Evolutionary conservation across 2,888 invertebrate genomes (phyloP).

Genomic region (Miltochrista miniata): DNA sequence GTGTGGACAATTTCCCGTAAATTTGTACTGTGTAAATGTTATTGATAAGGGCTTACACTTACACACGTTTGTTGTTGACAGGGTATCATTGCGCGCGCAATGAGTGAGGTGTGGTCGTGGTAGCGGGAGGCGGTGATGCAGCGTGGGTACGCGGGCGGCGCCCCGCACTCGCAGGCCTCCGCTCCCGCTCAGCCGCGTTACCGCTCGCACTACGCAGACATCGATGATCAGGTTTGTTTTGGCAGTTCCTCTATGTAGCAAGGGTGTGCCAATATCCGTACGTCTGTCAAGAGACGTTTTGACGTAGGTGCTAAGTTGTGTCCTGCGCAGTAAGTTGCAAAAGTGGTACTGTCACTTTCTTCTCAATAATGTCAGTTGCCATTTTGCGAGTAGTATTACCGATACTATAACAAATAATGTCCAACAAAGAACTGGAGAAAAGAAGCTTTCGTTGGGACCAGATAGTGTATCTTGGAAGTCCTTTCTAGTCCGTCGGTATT

Average conservation of each 20-base stretch:
- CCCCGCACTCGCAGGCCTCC: conserved; percentile 73
- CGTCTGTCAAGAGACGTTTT: not conserved
- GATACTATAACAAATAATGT: too few species aligned
- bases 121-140: conserved; percentile 79
- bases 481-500: too few species aligned
- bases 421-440: too few species aligned
- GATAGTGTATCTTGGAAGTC: too few species aligned
- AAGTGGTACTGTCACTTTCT: too few species aligned
- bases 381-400: too few species aligned
- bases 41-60: conserved; percentile 16
- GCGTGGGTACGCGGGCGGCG: conserved; percentile 77
- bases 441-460: too few species aligned
- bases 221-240: conserved; percentile 75
- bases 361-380: too few species aligned
- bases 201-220: conserved; percentile 71
- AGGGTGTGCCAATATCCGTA: not conserved
- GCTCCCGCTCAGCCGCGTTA: conserved; percentile 60
- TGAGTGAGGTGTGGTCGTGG: conserved; percentile 65
- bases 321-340: too few species aligned
- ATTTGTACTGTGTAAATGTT: conserved; percentile 4
- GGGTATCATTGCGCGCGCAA: conserved; percentile 54
- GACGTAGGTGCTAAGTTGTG: too few species aligned
- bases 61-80: conserved; percentile 29
- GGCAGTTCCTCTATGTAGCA: not conserved
- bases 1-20: not conserved